Evolutionary conservation across 2,888 invertebrate species (phyloP).

Genomic region (Tetranychus truncatus): DNA sequence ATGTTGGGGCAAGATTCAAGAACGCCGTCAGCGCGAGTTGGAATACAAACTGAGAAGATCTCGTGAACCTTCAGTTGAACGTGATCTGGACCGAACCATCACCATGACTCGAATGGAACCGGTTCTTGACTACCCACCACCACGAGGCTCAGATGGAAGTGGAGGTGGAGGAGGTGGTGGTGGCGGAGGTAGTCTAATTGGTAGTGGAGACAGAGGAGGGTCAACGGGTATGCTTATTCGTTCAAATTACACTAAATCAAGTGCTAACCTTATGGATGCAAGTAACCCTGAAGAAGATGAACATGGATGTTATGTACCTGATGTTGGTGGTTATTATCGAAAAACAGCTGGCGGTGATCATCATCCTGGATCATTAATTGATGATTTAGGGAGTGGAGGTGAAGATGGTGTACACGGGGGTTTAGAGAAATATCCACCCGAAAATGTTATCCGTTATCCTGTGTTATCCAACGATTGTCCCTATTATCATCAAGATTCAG

Average conservation of each 20-base stretch:
- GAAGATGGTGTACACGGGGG: conserved; percentile 12
- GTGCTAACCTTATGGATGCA: conserved; percentile 5
- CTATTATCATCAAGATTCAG: conserved; percentile 15
- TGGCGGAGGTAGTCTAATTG: neutral
- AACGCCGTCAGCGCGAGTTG: conserved; percentile 31
- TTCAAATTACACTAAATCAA: conserved; percentile 4
- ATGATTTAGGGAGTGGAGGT: conserved; percentile 13
- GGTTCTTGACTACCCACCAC: neutral
- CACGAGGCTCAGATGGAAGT: neutral
- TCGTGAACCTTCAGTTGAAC: conserved; percentile 13
- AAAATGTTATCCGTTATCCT: neutral
- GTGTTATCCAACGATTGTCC: conserved; percentile 14
- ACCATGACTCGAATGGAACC: conserved; percentile 19
- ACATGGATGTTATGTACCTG: conserved; percentile 26
- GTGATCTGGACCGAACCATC: conserved; percentile 20
- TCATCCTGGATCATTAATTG: conserved; percentile 2
- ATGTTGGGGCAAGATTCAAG: conserved; percentile 62
- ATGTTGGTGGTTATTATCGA: conserved; percentile 17
- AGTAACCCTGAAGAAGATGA: conserved; percentile 18
- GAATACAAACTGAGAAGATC: conserved; percentile 26
- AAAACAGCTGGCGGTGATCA: conserved; percentile 23
- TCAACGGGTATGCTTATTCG: neutral
- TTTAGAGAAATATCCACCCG: neutral
- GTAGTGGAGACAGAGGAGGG: neutral
- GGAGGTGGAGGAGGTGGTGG: neutral